A percentile compares a stretch with the other conserved stretches of the same genome.
phyloP scores from a whole-genome alignment of 1,140 invertebrate species.

The Theocolax elegans region DNA sequence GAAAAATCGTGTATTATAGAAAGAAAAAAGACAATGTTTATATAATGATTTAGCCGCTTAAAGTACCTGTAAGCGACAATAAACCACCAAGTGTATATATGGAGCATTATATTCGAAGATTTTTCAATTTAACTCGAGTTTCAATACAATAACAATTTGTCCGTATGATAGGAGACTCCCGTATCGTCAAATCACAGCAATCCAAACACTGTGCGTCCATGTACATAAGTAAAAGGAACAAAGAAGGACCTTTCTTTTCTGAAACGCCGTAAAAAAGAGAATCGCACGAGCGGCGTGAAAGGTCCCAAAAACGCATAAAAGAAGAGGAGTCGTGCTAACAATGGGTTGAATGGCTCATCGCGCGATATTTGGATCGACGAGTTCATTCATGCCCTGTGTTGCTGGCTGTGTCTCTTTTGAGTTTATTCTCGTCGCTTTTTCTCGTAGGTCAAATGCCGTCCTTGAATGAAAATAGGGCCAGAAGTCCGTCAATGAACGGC shows the following conservation, averaged over 20 bases:
- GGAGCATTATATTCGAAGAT: no score
- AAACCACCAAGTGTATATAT: no score
- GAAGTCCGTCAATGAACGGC: conserved; percentile 13
- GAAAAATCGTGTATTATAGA: no score
- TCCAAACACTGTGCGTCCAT: background rate
- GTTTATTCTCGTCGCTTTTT: background rate
- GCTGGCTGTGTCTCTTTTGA: background rate
- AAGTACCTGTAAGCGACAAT: no score
- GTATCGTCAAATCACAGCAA: background rate
- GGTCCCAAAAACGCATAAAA: conserved; percentile 10
- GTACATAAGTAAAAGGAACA: background rate
- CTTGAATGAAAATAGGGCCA: conserved; percentile 27
- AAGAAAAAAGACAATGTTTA: no score
- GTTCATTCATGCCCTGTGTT: conserved; percentile 26
- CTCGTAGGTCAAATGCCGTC: conserved; percentile 32
- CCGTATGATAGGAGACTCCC: background rate
- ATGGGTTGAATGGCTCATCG: conserved; percentile 34
- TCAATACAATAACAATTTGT: conserved; percentile 21
- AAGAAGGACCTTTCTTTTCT: background rate
- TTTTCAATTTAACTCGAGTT: background rate
- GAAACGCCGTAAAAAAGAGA: background rate
- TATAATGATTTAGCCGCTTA: no score
- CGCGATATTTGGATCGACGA: conserved; percentile 38
- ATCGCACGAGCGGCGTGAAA: conserved; percentile 7
- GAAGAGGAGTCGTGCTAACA: background rate